Percentiles rank a stretch among this genome's conserved stretches.
Evolutionary conservation across 2,113 vertebrate genomes (phyloP).

Genomic region (Taurulus bubalis): DNA sequence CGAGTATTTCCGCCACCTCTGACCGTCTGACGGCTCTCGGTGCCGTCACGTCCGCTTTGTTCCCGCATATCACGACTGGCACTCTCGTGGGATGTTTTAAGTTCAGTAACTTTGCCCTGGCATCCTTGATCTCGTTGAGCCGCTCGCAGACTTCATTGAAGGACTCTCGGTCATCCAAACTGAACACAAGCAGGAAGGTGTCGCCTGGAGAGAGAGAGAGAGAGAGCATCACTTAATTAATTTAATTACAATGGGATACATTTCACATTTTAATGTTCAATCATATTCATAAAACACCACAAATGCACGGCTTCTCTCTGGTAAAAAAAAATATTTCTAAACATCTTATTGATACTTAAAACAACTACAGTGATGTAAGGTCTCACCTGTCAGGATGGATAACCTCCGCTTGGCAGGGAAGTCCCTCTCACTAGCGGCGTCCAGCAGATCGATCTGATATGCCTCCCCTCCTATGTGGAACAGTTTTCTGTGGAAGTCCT

Average conservation of each 20-base stretch:
- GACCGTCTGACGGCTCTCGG: slow-evolving; percentile 51
- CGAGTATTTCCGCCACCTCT: slow-evolving; percentile 59
- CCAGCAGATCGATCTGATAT: slow-evolving; percentile 83
- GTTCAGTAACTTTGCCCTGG: slow-evolving; percentile 78
- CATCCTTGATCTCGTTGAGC: slow-evolving; percentile 74
- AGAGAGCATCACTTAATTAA: not conserved
- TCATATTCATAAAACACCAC: not conserved
- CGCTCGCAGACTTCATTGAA: slow-evolving; percentile 71
- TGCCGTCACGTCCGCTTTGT: slow-evolving; percentile 76
- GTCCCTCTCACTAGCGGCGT: slow-evolving; percentile 79
- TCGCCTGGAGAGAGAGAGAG: slow-evolving; percentile 73
- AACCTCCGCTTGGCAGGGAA: slow-evolving; percentile 84
- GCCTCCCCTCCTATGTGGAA: slow-evolving; percentile 80
- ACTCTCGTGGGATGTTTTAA: slow-evolving; percentile 56
- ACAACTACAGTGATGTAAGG: not conserved
- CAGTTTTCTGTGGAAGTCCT: slow-evolving; percentile 85
- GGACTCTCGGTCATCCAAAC: slow-evolving; percentile 79
- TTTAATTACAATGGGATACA: not conserved
- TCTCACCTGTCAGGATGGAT: slow-evolving; percentile 83
- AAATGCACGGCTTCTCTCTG: not conserved
- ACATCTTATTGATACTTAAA: not conserved
- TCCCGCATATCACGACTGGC: slow-evolving; percentile 78
- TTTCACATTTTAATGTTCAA: not conserved
- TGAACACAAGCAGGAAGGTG: slow-evolving; percentile 83
- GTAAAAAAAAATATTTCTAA: not conserved